phyloP scores from a whole-genome alignment of 2,113 vertebrate genomes.

The Channa argus region DNA sequence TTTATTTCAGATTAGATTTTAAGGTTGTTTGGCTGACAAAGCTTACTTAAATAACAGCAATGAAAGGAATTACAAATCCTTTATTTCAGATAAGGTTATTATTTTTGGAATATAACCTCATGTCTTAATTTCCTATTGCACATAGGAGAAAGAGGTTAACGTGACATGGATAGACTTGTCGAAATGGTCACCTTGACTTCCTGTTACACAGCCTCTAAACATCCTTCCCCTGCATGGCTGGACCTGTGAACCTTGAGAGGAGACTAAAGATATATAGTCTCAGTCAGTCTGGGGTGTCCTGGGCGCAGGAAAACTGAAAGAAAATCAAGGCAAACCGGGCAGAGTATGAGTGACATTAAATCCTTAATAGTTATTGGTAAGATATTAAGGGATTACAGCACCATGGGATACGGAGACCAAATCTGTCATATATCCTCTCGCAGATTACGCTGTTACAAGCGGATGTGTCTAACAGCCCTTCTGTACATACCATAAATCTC shows the following conservation, averaged over 20 bases:
- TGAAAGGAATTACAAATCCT: slow-evolving; percentile 10
- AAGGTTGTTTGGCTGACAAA: slow-evolving; percentile 18
- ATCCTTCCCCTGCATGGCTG: slow-evolving; percentile 42
- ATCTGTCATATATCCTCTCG: slow-evolving; percentile 69
- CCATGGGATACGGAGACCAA: slow-evolving; percentile 51
- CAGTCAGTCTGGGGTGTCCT: slow-evolving; percentile 55
- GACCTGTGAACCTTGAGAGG: slow-evolving; percentile 60
- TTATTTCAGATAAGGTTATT: slow-evolving; percentile 21
- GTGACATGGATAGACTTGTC: slow-evolving; percentile 36
- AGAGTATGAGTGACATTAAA: slow-evolving; percentile 73
- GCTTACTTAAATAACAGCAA: slow-evolving; percentile 33
- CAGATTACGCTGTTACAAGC: slow-evolving; percentile 71
- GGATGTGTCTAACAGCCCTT: slow-evolving; percentile 58
- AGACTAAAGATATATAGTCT: slow-evolving; percentile 71
- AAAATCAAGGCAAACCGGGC: slow-evolving; percentile 52
- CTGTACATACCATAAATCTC: slow-evolving; percentile 59
- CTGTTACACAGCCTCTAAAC: slow-evolving; percentile 38
- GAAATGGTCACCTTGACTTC: slow-evolving; percentile 54
- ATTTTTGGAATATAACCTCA: neutral
- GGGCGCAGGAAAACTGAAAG: slow-evolving; percentile 57
- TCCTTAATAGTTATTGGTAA: slow-evolving; percentile 79
- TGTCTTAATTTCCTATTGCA: neutral
- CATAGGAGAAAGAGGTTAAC: slow-evolving; percentile 27
- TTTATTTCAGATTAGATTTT: slow-evolving; percentile 24
- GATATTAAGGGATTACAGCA: slow-evolving; percentile 78